Evolutionary conservation across 2,797 vertebrate species (phyloP), one percentile per base, ranked within the genome.

Genomic region (Pristis pectinata): DNA sequence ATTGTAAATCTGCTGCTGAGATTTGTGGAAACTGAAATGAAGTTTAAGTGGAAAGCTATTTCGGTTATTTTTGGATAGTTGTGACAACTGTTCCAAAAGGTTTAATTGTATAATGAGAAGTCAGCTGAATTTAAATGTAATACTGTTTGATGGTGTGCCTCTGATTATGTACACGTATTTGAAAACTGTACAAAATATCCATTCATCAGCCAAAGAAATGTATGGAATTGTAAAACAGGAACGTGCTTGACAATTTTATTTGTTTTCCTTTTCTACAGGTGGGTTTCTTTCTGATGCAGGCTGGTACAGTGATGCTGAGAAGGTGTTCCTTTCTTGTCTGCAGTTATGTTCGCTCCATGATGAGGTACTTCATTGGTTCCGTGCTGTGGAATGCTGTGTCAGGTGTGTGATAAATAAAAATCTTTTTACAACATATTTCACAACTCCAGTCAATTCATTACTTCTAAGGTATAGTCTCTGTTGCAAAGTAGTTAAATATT

Each of bases 291-390:
- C 99, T 0, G 99, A 99, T 95, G 99, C 99, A 15, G 99, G 99
- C 95, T 99, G 99, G 99, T 99, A 99, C 95, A 98, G 98, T 72
- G 99, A 99, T 95, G 99, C 99, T 93, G 99, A 99, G 96, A 99
- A 99, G 95, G 99, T 99, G 53, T 99, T 99, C 95, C 97, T 99
- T 79, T 99, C 99, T 85, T 99, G 99, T 96, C 98, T 99, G 95
- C 98, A 99, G 97, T 97, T 99, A 85, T 99, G 99, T 96, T 98
- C 98, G 0, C 98, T 99, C 83, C 99, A 99, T 5, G 98, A 99
- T 95, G 99, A 99, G 95, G 98, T 99, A 96, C 97, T 99, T 41
- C 99, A 99, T 95, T 99, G 98, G 98, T 99, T 98, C 97, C 98
- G 98, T 94, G 99, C 99, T 0, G 98, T 99, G 85, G 99, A 99